These are phyloP conservation scores for Antedon mediterranea DNA, from an alignment of 53 echinoderm and acorn worm genomes.

Conservation along the genomic window DNA sequence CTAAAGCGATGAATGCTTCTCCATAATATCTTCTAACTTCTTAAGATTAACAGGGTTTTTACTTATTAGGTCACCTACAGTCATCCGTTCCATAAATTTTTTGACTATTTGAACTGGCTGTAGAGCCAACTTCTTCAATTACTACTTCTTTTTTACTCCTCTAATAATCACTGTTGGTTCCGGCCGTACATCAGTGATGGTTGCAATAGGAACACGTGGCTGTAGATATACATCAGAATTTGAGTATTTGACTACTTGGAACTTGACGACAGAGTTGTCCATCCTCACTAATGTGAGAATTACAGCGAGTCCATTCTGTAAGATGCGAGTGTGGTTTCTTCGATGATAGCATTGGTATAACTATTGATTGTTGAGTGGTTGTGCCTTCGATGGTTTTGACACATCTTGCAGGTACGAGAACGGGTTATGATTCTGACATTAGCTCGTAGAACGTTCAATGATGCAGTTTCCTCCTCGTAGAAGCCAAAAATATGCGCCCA, in stretches of 20 bases:
- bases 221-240: conserved; percentile 20
- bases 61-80: neutral
- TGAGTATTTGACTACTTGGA: conserved; percentile 24
- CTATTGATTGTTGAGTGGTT: neutral
- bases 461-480: conserved; percentile 5
- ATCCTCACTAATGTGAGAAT: conserved; percentile 7
- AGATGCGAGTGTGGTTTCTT: conserved; percentile 12
- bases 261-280: neutral
- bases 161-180: neutral
- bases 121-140: neutral
- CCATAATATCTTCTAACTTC: conserved; percentile 11
- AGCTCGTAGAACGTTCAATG: neutral
- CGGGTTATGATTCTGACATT: conserved; percentile 21
- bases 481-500: conserved; percentile 38
- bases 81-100: conserved; percentile 9
- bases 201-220: conserved; percentile 8
- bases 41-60: neutral
- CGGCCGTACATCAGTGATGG: neutral
- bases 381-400: conserved; percentile 13
- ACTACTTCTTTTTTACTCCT: conserved; percentile 4
- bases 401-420: conserved; percentile 15
- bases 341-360: conserved; percentile 13
- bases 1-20: conserved; percentile 26
- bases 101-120: neutral
- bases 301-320: conserved; percentile 16